Conservation (phyloP, 2,797 vertebrate species). For the Sternarchorhynchus goeldii region DNA sequence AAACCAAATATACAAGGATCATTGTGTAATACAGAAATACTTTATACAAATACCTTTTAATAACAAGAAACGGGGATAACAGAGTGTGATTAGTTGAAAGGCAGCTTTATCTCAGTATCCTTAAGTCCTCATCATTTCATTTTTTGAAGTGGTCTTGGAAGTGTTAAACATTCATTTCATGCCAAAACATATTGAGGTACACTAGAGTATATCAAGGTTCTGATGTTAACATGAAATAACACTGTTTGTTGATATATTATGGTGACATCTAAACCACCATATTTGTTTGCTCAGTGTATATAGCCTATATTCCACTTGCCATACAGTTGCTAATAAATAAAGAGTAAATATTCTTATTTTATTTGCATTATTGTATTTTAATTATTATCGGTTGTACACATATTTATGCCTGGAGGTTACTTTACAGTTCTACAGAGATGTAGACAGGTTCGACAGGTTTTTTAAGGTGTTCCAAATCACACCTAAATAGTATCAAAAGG, state of each 20-base stretch:
- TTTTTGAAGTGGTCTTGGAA: not conserved
- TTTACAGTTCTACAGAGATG: no score
- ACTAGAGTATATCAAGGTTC: no score
- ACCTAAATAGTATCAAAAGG: no score
- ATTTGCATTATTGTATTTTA: not conserved
- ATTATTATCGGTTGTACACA: not conserved
- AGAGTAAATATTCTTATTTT: not conserved
- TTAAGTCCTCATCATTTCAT: not conserved
- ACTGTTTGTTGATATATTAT: not conserved
- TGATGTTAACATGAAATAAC: not conserved
- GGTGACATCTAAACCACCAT: not conserved
- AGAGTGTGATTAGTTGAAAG: not conserved
- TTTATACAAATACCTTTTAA: conserved; percentile 11
- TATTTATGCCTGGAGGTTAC: not conserved
- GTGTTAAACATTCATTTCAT: conserved; percentile 15
- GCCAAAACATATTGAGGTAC: not conserved
- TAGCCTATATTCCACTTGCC: not conserved
- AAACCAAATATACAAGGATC: conserved; percentile 6
- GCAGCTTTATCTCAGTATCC: conserved; percentile 19
- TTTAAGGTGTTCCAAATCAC: no score
- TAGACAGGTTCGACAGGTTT: no score
- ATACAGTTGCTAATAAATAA: conserved; percentile 14
- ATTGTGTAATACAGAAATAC: not conserved
- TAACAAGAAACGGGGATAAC: not conserved
- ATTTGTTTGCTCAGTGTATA: not conserved